These are phyloP conservation scores for Elysia crispata DNA, from an alignment of 2,888 invertebrate genomes.

Conservation along the genomic window DNA sequence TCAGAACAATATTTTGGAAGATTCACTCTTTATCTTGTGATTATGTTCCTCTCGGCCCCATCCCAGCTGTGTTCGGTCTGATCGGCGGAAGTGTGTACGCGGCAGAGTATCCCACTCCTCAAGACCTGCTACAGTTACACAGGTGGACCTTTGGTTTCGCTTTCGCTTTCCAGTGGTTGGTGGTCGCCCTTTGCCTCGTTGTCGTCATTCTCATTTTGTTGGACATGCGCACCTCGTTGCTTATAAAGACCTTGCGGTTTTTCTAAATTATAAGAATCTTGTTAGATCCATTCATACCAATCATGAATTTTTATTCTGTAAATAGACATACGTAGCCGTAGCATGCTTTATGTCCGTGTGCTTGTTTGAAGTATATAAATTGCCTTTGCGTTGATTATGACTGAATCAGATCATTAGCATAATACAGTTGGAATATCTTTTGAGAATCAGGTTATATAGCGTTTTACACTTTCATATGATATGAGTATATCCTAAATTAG, in stretches of 20 bases:
- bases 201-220: not conserved
- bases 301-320: no score
- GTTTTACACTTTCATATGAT: no score
- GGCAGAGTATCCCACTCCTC: not conserved
- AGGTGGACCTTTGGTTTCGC: not conserved
- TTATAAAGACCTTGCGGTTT: constrained; percentile 6
- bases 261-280: not conserved
- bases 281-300: no score
- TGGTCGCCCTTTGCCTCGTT: not conserved
- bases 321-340: no score
- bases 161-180: constrained; percentile 10
- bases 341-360: no score
- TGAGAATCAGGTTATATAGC: no score
- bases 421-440: no score
- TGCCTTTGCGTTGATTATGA: no score
- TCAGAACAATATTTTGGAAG: no score
- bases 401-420: no score
- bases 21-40: not conserved
- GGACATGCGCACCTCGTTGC: constrained; percentile 4
- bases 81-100: constrained; percentile 14
- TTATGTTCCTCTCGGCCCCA: not conserved
- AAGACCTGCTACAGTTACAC: not conserved
- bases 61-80: not conserved
- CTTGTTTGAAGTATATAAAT: no score
- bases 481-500: no score